These are phyloP conservation scores for Mactromeris polynyma DNA, from an alignment of 2,888 invertebrate genomes.

Conservation along the genomic window DNA sequence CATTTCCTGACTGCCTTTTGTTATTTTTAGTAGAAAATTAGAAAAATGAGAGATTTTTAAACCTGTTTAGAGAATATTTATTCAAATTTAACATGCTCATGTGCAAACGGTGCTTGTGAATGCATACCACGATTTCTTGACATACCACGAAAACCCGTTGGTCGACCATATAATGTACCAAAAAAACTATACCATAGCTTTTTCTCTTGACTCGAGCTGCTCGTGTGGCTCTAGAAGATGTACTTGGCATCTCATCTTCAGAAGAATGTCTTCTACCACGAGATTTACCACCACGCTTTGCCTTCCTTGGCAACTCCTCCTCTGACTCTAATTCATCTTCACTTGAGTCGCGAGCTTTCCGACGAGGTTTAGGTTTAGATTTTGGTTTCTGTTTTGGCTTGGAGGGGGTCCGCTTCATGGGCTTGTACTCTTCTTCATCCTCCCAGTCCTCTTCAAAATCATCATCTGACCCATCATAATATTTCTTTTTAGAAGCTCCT, in stretches of 20 bases:
- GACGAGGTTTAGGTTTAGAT: conserved; percentile 48
- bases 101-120: no score
- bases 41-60: no score
- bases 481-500: conserved; percentile 57
- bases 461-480: conserved; percentile 63
- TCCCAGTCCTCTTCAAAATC: conserved; percentile 63
- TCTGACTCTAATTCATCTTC: conserved; percentile 69
- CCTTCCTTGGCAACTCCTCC: conserved; percentile 58
- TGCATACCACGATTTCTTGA: no score
- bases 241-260: conserved; percentile 65
- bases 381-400: conserved; percentile 42
- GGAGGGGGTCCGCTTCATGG: conserved; percentile 44
- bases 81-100: no score
- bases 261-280: conserved; percentile 40
- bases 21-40: no score
- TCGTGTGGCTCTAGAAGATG: conserved; percentile 71
- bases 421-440: conserved; percentile 60
- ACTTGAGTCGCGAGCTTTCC: conserved; percentile 55
- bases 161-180: no score
- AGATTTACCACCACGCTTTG: conserved; percentile 22
- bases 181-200: conserved; percentile 76
- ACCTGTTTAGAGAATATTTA: no score
- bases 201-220: conserved; percentile 78
- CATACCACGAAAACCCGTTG: no score
- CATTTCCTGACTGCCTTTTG: no score